Percentiles rank a stretch among this genome's conserved stretches.
phyloP scores from a whole-genome alignment of 2,888 invertebrate genomes.

The Lasiommata megera region DNA sequence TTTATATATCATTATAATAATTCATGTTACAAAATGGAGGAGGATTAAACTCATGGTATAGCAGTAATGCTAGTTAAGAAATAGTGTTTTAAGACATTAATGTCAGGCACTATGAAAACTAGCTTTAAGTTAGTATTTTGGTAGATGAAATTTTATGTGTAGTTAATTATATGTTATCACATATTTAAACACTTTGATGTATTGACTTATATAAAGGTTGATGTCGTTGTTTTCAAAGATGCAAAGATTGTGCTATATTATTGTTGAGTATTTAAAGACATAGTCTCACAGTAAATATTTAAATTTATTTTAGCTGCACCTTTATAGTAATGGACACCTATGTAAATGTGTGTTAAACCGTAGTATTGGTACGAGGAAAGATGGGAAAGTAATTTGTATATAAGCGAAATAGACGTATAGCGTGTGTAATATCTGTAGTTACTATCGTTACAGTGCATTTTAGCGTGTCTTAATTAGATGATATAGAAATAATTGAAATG shows the following conservation, averaged over 20 bases:
- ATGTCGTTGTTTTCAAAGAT: neutral
- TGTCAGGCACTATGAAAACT: constrained; percentile 23
- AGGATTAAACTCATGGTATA: neutral
- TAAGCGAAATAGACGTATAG: constrained; percentile 16
- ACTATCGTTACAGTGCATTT: constrained; percentile 31
- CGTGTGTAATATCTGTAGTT: constrained; percentile 20
- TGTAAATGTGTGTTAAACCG: neutral
- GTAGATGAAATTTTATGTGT: neutral
- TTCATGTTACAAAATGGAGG: neutral
- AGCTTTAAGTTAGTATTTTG: constrained; percentile 20
- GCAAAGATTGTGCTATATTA: neutral
- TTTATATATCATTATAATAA: neutral
- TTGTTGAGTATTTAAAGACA: neutral
- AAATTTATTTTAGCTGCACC: neutral
- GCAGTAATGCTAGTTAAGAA: constrained; percentile 14
- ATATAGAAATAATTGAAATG: constrained; percentile 12
- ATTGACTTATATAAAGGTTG: neutral
- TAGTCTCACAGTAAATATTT: neutral
- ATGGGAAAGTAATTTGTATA: constrained; percentile 13
- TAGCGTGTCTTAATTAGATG: constrained; percentile 30
- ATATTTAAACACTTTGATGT: neutral
- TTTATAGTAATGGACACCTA: neutral
- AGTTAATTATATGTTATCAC: neutral
- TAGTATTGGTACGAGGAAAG: constrained; percentile 9
- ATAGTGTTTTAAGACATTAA: constrained; percentile 8